Evolutionary conservation across 1,140 invertebrate species (phyloP), one percentile per base, ranked within the genome.

Genomic region (Dryas iulia): DNA sequence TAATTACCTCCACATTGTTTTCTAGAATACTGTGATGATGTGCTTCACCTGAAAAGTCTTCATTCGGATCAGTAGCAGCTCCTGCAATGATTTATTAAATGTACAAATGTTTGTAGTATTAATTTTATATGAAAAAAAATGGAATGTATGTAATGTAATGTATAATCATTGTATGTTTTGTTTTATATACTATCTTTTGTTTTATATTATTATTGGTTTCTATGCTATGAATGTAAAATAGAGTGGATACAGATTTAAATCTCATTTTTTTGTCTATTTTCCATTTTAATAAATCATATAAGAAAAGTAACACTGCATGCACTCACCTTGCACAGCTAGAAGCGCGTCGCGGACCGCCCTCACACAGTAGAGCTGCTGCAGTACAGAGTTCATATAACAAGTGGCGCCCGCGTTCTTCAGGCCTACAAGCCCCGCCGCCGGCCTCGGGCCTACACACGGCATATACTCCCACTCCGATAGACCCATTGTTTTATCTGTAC

Each of bases 331-430:
- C 93, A 97, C 76, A 92, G 94, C 73, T 95, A 94, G 74, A 95
- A 95, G 78, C 23, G 96, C 96, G 74, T 96, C 94, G 24, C 98
- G 93, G 31, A 99, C 97, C 59, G 96, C 96, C 57, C 97, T 96
- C 59, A 99, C 98, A 97, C 99, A 99, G 82, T 98, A 99, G 26
- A 99, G 92, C 89, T 99, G 98, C 90, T 99, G 98, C 71, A 99
- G 92, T 53, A 99, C 98, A 12, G 98, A 99, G 92, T 99, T 99
- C 98, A 99, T 99, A 89, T 99, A 99, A 89, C 98, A 99, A 0
- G 98, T 99, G 26, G 98, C 98, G 14, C 98, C 98, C 28, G 98
- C 98, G 92, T 99, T 99, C 90, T 99, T 99, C 66, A 99, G 92
- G 11, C 98, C 98, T 53, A 99, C 98, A 93, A 99, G 98, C 58